These are phyloP conservation scores for Chalcosyrphus nemorum DNA, from an alignment of 2,888 invertebrate species.

Conservation along the genomic window DNA sequence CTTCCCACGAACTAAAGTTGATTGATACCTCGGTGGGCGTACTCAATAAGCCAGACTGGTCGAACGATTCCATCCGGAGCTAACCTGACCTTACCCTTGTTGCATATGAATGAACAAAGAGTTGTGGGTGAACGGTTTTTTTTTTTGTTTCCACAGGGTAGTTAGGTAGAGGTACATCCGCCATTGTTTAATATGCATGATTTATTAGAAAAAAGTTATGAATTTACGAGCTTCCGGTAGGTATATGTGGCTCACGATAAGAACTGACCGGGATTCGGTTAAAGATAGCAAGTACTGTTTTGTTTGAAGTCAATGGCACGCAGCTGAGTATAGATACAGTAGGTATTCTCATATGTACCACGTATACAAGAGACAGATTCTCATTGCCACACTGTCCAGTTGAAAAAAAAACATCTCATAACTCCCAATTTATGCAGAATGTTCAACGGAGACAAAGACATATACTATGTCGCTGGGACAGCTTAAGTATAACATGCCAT, in stretches of 20 bases:
- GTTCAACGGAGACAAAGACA: too few relatives aligned
- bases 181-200: conserved; percentile 36
- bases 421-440: too few relatives aligned
- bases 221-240: conserved; percentile 56
- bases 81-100: conserved; percentile 32
- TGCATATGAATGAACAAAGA: conserved; percentile 52
- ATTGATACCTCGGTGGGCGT: conserved; percentile 59
- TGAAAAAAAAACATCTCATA: too few relatives aligned
- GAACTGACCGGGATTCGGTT: conserved; percentile 5
- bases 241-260: conserved; percentile 13
- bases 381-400: too few relatives aligned
- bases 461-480: too few relatives aligned
- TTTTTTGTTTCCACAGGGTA: background rate
- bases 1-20: conserved; percentile 28
- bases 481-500: too few relatives aligned
- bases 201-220: conserved; percentile 47
- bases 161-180: background rate
- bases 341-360: too few relatives aligned
- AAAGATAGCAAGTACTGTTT: background rate
- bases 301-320: too few relatives aligned
- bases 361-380: too few relatives aligned
- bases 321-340: too few relatives aligned
- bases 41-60: conserved; percentile 58
- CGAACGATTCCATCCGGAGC: conserved; percentile 30
- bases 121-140: background rate